Evolutionary conservation across 2,888 invertebrate genomes (phyloP).

Genomic region (Pimpla rufipes): DNA sequence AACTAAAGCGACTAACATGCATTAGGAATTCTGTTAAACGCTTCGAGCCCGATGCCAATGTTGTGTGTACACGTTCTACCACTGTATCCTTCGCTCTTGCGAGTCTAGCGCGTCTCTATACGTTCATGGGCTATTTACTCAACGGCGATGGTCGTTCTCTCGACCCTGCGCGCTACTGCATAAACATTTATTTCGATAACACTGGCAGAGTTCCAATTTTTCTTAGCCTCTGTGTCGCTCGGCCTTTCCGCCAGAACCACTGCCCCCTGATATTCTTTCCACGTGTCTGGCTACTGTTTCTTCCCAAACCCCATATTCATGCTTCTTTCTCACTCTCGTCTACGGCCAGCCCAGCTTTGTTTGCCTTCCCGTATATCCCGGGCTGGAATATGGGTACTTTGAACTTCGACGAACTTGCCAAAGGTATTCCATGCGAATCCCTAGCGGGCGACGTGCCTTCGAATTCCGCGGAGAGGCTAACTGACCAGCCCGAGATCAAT

Average conservation of each 20-base stretch:
- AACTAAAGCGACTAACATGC: slow-evolving; percentile 13
- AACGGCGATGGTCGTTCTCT: slow-evolving; percentile 49
- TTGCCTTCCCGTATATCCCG: slow-evolving; percentile 54
- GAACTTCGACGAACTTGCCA: slow-evolving; percentile 48
- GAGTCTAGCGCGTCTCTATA: slow-evolving; percentile 34
- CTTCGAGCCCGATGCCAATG: slow-evolving; percentile 16
- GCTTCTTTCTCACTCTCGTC: slow-evolving; percentile 13
- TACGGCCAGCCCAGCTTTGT: slow-evolving; percentile 42
- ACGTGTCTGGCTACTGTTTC: slow-evolving; percentile 60
- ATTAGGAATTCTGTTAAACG: slow-evolving; percentile 37
- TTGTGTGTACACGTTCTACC: neutral
- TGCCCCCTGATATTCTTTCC: slow-evolving; percentile 61
- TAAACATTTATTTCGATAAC: slow-evolving; percentile 68
- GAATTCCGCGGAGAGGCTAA: slow-evolving; percentile 27
- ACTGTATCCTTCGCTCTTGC: slow-evolving; percentile 8
- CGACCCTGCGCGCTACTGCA: slow-evolving; percentile 56
- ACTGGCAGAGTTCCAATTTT: slow-evolving; percentile 66
- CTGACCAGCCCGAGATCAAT: slow-evolving; percentile 32
- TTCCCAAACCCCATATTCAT: neutral
- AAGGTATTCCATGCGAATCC: slow-evolving; percentile 20
- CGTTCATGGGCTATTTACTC: slow-evolving; percentile 47
- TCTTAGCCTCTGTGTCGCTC: slow-evolving; percentile 39
- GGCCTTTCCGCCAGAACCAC: slow-evolving; percentile 29
- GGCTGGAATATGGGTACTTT: slow-evolving; percentile 53
- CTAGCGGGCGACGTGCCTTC: slow-evolving; percentile 26